Evolutionary conservation across 1,140 invertebrate species (phyloP), one percentile per base, ranked within the genome.

Genomic region (Pseudobourletiella spinata): DNA sequence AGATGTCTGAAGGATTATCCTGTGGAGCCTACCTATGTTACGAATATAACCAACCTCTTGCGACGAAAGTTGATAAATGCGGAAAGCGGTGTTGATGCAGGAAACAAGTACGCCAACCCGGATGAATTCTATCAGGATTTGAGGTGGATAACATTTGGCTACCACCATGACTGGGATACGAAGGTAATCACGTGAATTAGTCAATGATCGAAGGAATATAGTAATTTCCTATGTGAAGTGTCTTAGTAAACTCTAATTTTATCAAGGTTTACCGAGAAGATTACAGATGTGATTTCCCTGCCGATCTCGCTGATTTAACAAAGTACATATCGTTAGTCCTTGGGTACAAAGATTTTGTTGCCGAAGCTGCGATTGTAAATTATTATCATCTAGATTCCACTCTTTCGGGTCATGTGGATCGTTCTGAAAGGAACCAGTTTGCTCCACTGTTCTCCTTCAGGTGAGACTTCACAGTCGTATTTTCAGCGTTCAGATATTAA

Each of bases 81-180:
- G 6, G 50, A 63, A 16, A 44, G 15, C 43, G 57, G 22, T 16
- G 24, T 42, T 14, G n/a, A 35, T 22, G 28, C n/a, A 0, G 22
- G 22, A 6, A 24, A n/a, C 26, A 43, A 50, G 1, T 16, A 51
- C 16, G n/a, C 32, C 8, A 39, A 39, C n/a, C 42, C 18, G 24
- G 18, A 56, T 11, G 44, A 64, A 14, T 68, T 81, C n/a, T 63
- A 77, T 42, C 67, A 76, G 44, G 88, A 88, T 73, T 77, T 96
- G 58, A 77, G 92, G 71, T 97, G 94, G 94, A 82, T 85, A 16
- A 96, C 93, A 1, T 74, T 96, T 32, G 93, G 94, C 20, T 96
- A 95, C 74, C 93, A 97, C 76, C 91, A 97, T 74, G 84, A 96
- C 76, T 96, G 93, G 93, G 84, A 94, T 71, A 89, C 88, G 46